A percentile compares a stretch with the other conserved stretches of the same genome.
phyloP scores from a whole-genome alignment of 1,140 invertebrate genomes.

The Gonioctena quinquepunctata region DNA sequence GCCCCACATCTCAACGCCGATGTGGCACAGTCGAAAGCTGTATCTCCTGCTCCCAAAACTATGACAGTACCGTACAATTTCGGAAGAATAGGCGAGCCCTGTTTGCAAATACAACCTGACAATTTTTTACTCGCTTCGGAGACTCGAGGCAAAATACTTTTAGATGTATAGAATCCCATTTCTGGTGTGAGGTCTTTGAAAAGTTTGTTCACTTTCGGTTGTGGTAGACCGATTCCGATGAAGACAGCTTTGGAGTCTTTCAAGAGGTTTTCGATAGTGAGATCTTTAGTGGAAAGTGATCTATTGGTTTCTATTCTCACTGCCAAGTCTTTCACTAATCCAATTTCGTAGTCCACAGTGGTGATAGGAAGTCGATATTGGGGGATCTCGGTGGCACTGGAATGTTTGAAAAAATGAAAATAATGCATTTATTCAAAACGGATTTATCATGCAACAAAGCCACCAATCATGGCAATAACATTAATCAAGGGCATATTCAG shows the following conservation, averaged over 20 bases:
- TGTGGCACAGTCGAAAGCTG: constrained; percentile 98
- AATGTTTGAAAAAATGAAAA: constrained; percentile 47
- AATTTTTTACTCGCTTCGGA: constrained; percentile 82
- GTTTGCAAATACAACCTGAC: constrained; percentile 76
- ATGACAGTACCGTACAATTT: constrained; percentile 84
- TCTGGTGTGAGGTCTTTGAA: constrained; percentile 78
- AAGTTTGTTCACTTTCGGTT: constrained; percentile 68
- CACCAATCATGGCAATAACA: too few species aligned
- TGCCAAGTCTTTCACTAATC: constrained; percentile 89
- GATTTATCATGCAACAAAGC: too few species aligned
- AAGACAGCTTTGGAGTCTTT: constrained; percentile 82
- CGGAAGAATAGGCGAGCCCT: constrained; percentile 64
- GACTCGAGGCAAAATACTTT: constrained; percentile 89
- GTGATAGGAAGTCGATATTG: constrained; percentile 93
- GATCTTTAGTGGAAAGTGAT: constrained; percentile 66
- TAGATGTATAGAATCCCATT: constrained; percentile 95
- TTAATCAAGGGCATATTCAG: too few species aligned
- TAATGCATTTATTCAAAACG: constrained; percentile 19
- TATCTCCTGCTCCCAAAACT: constrained; percentile 95
- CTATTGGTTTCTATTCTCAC: constrained; percentile 79
- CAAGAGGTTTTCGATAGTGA: constrained; percentile 74
- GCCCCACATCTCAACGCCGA: constrained; percentile 95
- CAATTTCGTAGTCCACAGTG: constrained; percentile 92
- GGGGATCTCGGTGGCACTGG: constrained; percentile 92
- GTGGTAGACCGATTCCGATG: constrained; percentile 91